These are phyloP conservation scores for Egretta garzetta DNA, from an alignment of 2,113 vertebrate species.

Conservation along the genomic window DNA sequence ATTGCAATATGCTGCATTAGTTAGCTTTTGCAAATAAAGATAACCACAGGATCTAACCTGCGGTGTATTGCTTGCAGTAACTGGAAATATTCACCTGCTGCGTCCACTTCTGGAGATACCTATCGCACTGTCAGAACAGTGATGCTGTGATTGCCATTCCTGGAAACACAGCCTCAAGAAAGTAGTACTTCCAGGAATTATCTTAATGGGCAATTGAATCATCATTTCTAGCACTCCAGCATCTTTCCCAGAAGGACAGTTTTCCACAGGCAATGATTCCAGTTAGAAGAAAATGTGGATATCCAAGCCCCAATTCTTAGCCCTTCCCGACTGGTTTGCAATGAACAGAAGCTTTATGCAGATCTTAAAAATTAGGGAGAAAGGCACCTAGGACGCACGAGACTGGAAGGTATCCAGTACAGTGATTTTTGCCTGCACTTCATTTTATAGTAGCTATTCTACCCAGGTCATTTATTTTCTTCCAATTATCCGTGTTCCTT, in stretches of 20 bases:
- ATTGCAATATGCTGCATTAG: slow-evolving; percentile 48
- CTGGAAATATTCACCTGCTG: slow-evolving; percentile 48
- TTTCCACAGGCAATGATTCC: slow-evolving; percentile 63
- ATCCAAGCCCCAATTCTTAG: not conserved
- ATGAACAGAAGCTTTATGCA: not conserved
- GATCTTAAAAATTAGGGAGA: slow-evolving; percentile 52
- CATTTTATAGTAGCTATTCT: not conserved
- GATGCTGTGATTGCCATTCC: slow-evolving; percentile 36
- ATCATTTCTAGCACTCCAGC: slow-evolving; percentile 68
- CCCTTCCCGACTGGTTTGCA: not conserved
- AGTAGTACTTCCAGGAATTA: slow-evolving; percentile 71
- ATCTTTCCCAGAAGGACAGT: slow-evolving; percentile 65
- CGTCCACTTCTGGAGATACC: slow-evolving; percentile 27
- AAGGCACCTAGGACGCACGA: not conserved
- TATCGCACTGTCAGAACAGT: slow-evolving; percentile 3
- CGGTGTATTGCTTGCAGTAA: not conserved
- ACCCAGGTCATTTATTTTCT: slow-evolving; percentile 45
- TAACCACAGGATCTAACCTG: slow-evolving; percentile 8
- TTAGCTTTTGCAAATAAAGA: slow-evolving; percentile 66
- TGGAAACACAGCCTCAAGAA: slow-evolving; percentile 58
- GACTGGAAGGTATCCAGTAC: not conserved
- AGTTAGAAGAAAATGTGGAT: slow-evolving; percentile 50
- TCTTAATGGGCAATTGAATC: slow-evolving; percentile 75
- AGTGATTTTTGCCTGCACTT: slow-evolving; percentile 17
- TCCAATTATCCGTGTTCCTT: slow-evolving; percentile 36